Percentiles rank a stretch among this genome's conserved stretches.
Conservation (phyloP, 1,140 invertebrate genomes). For the Caenorhabditis inopinata region DNA sequence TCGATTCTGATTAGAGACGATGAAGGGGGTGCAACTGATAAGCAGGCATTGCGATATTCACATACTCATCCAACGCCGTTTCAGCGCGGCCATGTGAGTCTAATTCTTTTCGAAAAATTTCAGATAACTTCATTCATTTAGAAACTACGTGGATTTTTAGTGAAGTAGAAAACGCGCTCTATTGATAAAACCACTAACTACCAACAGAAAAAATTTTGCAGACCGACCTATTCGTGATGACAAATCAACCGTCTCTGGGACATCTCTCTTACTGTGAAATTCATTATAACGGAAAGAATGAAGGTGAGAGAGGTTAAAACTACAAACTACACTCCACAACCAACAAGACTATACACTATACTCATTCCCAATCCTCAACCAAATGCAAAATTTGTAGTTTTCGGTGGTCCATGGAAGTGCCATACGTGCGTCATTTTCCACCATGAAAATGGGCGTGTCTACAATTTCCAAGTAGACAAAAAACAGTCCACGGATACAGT, state of each 20-base stretch:
- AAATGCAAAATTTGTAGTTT: neutral
- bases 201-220: neutral
- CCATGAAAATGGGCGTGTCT: neutral
- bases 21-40: neutral
- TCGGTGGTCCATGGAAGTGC: neutral
- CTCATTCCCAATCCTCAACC: neutral
- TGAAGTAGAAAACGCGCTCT: too few species aligned
- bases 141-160: too few species aligned
- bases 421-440: neutral
- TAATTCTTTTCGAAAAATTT: too few species aligned
- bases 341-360: neutral
- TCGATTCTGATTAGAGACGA: constrained; percentile 7
- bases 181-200: too few species aligned
- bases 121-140: too few species aligned
- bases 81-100: constrained; percentile 7
- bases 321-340: neutral
- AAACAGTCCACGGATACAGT: neutral
- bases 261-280: neutral
- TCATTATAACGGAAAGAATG: neutral
- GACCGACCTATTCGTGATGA: constrained; percentile 2
- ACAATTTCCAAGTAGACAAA: neutral
- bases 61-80: neutral
- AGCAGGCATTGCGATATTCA: neutral
- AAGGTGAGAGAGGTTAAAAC: neutral
- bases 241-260: neutral